phyloP scores from a whole-genome alignment of 2,888 invertebrate species.

The Drosophila melanosoma region DNA sequence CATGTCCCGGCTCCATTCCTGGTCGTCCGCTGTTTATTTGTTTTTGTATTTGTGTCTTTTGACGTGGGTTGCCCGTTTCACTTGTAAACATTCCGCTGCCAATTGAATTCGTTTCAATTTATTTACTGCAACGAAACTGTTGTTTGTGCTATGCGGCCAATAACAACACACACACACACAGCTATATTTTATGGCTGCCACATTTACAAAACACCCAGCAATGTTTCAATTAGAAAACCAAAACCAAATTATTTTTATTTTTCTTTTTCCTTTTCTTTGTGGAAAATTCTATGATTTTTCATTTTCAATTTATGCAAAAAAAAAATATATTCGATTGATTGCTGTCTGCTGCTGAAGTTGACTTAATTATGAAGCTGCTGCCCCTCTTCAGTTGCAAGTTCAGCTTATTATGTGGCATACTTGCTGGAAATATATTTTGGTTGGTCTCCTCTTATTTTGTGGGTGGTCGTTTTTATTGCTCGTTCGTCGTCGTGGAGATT shows the following conservation, averaged over 20 bases:
- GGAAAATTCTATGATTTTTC: conserved; percentile 1
- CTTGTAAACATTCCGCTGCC: conserved; percentile 75
- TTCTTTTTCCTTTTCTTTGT: conserved; percentile 7
- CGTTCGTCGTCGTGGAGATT: conserved; percentile 42
- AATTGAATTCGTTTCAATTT: conserved; percentile 81
- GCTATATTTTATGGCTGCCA: conserved; percentile 66
- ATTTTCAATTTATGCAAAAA: conserved; percentile 37
- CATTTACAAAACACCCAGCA: conserved; percentile 26
- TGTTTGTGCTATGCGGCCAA: conserved; percentile 61
- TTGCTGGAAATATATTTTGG: conserved; percentile 46
- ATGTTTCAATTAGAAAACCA: conserved; percentile 67
- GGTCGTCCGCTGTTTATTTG: conserved; percentile 56
- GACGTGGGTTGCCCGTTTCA: conserved; percentile 28
- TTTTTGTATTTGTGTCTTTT: conserved; percentile 54
- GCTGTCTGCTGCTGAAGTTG: conserved; percentile 2
- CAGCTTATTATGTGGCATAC: conserved; percentile 34
- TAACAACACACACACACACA: conserved; percentile 46
- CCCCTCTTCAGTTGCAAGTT: conserved; percentile 1
- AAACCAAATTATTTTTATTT: conserved; percentile 45
- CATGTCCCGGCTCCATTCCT: neutral
- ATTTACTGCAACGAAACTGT: conserved; percentile 60
- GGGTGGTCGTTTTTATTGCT: conserved; percentile 51
- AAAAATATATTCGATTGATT: conserved; percentile 40
- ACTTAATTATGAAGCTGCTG: conserved; percentile 20
- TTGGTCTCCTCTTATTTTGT: neutral